These are phyloP conservation scores for Panagrolaimus sp. DNA, from an alignment of 1,140 invertebrate genomes.

Conservation along the genomic window DNA sequence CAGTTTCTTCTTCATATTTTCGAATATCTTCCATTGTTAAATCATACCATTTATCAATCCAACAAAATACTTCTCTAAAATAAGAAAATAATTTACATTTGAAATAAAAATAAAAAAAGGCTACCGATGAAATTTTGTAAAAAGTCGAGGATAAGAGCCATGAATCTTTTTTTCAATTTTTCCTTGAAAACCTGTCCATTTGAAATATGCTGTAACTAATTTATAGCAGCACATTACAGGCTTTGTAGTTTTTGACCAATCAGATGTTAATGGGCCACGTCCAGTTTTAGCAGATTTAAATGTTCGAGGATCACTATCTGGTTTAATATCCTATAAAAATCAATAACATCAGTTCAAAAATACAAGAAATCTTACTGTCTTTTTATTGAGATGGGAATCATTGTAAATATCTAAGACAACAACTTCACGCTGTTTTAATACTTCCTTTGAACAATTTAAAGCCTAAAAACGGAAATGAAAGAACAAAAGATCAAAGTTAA, in stretches of 20 bases:
- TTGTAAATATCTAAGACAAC: constrained; percentile 34
- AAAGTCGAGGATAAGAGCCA: constrained; percentile 58
- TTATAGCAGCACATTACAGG: constrained; percentile 98
- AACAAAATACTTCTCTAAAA: constrained; percentile 93
- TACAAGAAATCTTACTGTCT: not conserved
- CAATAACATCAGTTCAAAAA: not conserved
- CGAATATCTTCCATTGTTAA: constrained; percentile 89
- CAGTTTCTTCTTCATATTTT: constrained; percentile 81
- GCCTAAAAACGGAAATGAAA: constrained; percentile 10
- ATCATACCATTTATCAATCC: constrained; percentile 87
- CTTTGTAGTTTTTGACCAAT: constrained; percentile 68
- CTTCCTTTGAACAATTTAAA: constrained; percentile 23
- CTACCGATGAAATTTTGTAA: constrained; percentile 34
- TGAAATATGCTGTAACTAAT: constrained; percentile 90
- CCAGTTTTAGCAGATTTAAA: constrained; percentile 87
- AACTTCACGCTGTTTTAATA: constrained; percentile 33
- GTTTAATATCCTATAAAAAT: constrained; percentile 73
- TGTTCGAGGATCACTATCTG: constrained; percentile 76
- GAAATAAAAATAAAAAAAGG: constrained; percentile 72
- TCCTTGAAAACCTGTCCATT: constrained; percentile 92
- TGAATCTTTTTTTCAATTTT: constrained; percentile 89
- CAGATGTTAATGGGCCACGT: constrained; percentile 75
- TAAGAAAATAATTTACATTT: constrained; percentile 69
- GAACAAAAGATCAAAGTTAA: too few relatives aligned
- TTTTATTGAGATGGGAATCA: constrained; percentile 23